Evolutionary conservation across 2,797 vertebrate species (phyloP).

Genomic region (Chelidonichthys spinosus): DNA sequence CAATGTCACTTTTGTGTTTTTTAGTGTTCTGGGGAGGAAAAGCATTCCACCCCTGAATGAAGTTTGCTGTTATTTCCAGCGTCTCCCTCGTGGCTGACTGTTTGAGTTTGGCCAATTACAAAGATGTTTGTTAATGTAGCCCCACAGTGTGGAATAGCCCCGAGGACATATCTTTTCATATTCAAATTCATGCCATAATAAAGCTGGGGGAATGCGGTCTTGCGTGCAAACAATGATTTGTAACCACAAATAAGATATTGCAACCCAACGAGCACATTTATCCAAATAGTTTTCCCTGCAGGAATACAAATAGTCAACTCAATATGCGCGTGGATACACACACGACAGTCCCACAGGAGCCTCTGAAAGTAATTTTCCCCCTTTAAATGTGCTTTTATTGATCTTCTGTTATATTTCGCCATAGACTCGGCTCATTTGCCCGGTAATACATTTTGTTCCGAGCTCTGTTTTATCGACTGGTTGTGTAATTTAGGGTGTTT

Average conservation of each 20-base stretch:
- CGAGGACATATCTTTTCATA: slow-evolving; percentile 65
- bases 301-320: slow-evolving; percentile 52
- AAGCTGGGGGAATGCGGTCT: slow-evolving; percentile 39
- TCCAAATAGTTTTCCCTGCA: slow-evolving; percentile 57
- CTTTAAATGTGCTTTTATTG: slow-evolving; percentile 54
- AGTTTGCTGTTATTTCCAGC: slow-evolving; percentile 42
- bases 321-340: slow-evolving; percentile 31
- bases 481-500: slow-evolving; percentile 31
- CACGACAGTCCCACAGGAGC: slow-evolving; percentile 33
- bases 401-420: slow-evolving; percentile 45
- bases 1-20: slow-evolving; percentile 25
- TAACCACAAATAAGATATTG: slow-evolving; percentile 62
- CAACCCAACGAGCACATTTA: slow-evolving; percentile 48
- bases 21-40: neutral
- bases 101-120: slow-evolving; percentile 65
- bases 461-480: slow-evolving; percentile 31
- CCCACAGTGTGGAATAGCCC: slow-evolving; percentile 56
- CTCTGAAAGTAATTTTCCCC: slow-evolving; percentile 44
- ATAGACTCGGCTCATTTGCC: slow-evolving; percentile 34
- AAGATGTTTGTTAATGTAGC: slow-evolving; percentile 68
- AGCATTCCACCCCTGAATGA: slow-evolving; percentile 22
- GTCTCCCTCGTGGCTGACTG: slow-evolving; percentile 51
- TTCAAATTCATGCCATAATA: slow-evolving; percentile 67
- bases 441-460: slow-evolving; percentile 18
- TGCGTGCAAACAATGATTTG: slow-evolving; percentile 64